Conservation (phyloP, 1,140 invertebrate genomes). For the Anoplophora glabripennis region DNA sequence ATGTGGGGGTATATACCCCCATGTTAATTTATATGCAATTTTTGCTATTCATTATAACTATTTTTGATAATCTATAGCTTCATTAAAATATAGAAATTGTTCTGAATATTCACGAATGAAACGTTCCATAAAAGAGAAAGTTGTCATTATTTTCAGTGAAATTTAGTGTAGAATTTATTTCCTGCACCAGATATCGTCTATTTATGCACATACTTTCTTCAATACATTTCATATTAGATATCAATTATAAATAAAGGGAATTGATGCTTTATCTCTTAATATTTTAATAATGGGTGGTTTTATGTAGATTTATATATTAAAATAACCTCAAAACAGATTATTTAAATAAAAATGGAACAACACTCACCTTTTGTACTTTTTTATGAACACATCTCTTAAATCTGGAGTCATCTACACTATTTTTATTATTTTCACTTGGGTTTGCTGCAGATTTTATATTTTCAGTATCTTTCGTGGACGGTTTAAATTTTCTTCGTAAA, state of each 20-base stretch:
- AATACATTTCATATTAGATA: background rate
- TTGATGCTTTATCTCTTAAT: background rate
- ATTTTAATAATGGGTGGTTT: too few species aligned
- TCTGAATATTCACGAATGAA: too few species aligned
- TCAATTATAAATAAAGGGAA: background rate
- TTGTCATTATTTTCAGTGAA: background rate
- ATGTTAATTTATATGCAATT: too few species aligned
- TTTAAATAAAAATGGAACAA: background rate
- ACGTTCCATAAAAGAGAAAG: too few species aligned
- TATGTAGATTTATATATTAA: too few species aligned
- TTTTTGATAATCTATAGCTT: background rate
- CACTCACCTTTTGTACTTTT: conserved; percentile 10
- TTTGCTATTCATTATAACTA: background rate
- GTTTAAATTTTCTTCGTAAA: conserved; percentile 22
- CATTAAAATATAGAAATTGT: background rate
- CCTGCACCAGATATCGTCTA: too few species aligned
- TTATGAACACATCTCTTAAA: conserved; percentile 26
- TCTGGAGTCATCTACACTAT: conserved; percentile 8
- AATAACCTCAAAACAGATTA: too few species aligned
- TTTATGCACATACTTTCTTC: background rate
- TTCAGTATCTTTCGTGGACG: conserved; percentile 14
- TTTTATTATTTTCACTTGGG: conserved; percentile 4
- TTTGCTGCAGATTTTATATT: background rate
- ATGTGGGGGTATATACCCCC: too few species aligned
- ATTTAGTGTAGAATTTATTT: too few species aligned